Conservation (phyloP, 2,113 vertebrate species). For the Mirounga angustirostris region DNA sequence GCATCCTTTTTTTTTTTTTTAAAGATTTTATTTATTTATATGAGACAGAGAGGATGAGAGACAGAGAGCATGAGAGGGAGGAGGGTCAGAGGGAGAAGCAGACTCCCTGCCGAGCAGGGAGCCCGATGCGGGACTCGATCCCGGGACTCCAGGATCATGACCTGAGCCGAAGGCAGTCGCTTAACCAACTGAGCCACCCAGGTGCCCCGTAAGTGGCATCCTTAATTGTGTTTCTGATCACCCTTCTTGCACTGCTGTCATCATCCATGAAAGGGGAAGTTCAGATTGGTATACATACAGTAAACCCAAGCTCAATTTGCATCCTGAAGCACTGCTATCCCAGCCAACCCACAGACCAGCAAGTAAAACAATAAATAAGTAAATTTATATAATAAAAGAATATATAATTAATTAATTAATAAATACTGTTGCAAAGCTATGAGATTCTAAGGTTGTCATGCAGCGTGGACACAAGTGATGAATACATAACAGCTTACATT, state of each 20-base stretch:
- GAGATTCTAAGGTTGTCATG: neutral
- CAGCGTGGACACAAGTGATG: neutral
- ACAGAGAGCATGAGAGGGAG: too few relatives aligned
- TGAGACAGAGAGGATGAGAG: too few relatives aligned
- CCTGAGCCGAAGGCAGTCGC: too few relatives aligned
- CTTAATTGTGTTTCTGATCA: neutral
- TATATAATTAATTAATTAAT: neutral
- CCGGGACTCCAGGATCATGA: too few relatives aligned
- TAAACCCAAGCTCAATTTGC: neutral
- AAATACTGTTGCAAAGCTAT: neutral
- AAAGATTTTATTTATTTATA: too few relatives aligned
- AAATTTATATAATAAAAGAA: neutral
- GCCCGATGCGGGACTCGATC: too few relatives aligned
- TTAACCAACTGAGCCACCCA: too few relatives aligned
- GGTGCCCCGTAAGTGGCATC: neutral
- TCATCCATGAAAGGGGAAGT: neutral
- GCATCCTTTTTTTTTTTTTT: neutral
- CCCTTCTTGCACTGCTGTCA: neutral
- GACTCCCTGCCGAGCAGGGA: too few relatives aligned
- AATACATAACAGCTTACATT: neutral
- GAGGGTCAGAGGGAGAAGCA: too few relatives aligned
- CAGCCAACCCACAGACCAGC: neutral
- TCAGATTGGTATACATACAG: accelerated
- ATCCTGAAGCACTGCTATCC: neutral
- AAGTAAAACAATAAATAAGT: neutral